Evolutionary conservation across 2,113 vertebrate species (phyloP), one percentile per base, ranked within the genome.

Genomic region (Hydrolagus affinis): DNA sequence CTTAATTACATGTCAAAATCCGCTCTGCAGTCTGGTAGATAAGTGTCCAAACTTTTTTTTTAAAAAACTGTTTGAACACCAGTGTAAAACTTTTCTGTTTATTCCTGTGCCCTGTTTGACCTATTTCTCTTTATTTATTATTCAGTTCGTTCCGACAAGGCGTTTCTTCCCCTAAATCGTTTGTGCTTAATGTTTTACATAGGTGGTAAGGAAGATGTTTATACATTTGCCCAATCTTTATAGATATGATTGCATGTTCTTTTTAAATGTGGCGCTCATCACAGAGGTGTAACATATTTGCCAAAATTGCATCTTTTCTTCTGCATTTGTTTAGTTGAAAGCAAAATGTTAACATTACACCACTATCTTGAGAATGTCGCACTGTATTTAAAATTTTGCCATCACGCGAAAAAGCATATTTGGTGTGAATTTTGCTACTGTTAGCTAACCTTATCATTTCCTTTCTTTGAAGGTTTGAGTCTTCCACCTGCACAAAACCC

Each of bases 111-210:
- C 90, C 86, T 92, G 91, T 91, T 88, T 73, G 86, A 92, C 86
- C 90, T 89, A 86, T 92, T 91, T 94, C 90, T 94, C 91, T 94
- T 91, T 91, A 94, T 91, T 91, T 90, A 93, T 74, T 89, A 93
- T 95, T 95, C 91, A 95, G 95, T 96, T 95, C 93, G 92, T 91
- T 90, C 90, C 90, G 89, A 92, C 93, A 91, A 91, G 94, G 92
- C 89, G 90, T 90, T 83, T 94, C 93, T 91, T 96, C 95, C 92
- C 91, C 94, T 96, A 96, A 95, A 95, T 93, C 91, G 93, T 86
- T 96, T 95, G 92, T 95, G 89, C 89, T 95, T 93, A 95, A 93
- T 95, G 91, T 95, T 94, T 93, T 96, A 93, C 94, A 93, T 93
- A 93, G 94, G 92, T 97, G 94, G 94, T 96, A 95, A 96, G 95